Evolutionary conservation across 2,888 invertebrate genomes (phyloP), one percentile per base, ranked within the genome.

Genomic region (Eristalis arbustorum): DNA sequence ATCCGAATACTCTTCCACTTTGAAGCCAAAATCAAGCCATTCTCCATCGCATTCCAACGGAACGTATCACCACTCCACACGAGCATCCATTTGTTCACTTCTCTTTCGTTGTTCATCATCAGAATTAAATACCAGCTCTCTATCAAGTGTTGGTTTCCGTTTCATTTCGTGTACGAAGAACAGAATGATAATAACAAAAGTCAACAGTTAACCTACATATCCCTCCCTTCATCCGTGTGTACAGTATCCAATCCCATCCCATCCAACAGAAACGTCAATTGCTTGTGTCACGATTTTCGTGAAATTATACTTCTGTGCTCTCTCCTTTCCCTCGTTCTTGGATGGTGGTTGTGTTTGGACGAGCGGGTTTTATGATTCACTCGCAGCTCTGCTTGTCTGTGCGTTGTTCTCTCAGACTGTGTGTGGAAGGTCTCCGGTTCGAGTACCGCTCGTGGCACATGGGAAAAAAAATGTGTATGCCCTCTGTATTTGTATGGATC

Each of bases 171-270:
- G 25, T 11, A 31, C 3, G 28, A 25, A 37, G 66, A 57, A 66
- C 59, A 40, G 66, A 40, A 37, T 40, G 64, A 64, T 57, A 74
- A 66, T 74, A 74, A 66, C 74, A 74, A 59, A 64, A 66, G 25
- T 59, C 74, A 74, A 66, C 74, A 66, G 66, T 57, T 74, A 66
- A 74, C 74, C 74, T 74, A 74, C n/a, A 74, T 74, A 66, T 25
- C 66, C 31, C 56, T n/a, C 34, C 2, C 49, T 49, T 8, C 18
- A 18, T 42, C 18, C 37, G 18, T 13, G 8, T 49, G 18, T 1
- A 49, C 49, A n/a, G 18, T 49, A 42, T 42, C 18, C 49, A 10
- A 18, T 1, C 18, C 49, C 4, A 6, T 4, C n/a, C 49, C 4
- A 18, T n/a, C 18, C 18, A 49, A 49, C n/a, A 18, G n/a, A 18